A percentile compares a stretch with the other conserved stretches of the same genome.
These are phyloP conservation scores for Australoheros facetus DNA, from an alignment of 2,797 vertebrate genomes.

Conservation along the genomic window DNA sequence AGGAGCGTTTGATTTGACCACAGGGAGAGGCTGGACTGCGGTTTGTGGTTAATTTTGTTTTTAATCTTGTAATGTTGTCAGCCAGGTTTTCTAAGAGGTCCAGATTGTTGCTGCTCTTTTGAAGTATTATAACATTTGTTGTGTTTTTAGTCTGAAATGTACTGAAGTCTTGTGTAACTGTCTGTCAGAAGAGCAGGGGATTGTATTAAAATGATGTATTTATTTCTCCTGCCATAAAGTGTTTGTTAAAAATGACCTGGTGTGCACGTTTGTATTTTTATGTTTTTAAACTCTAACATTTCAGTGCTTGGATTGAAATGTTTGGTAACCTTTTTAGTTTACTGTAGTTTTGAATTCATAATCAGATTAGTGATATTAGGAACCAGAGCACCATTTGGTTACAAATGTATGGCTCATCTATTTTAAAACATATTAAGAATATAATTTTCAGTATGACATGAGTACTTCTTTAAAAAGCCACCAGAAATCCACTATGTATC, in stretches of 20 bases:
- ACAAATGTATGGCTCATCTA: background rate
- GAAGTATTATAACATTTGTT: conserved; percentile 41
- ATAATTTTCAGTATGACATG: background rate
- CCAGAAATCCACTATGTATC: background rate
- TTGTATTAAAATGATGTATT: conserved; percentile 41
- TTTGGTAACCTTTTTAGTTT: background rate
- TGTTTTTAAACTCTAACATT: background rate
- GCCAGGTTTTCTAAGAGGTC: conserved; percentile 28
- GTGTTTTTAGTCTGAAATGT: conserved; percentile 32
- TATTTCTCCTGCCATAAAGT: conserved; percentile 57
- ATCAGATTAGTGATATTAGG: background rate
- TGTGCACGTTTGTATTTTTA: background rate
- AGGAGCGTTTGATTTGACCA: conserved; percentile 24
- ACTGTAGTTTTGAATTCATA: background rate
- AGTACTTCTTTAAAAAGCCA: background rate
- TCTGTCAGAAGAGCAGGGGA: conserved; percentile 29
- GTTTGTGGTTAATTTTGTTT: conserved; percentile 1
- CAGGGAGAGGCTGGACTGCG: background rate
- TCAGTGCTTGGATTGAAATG: background rate
- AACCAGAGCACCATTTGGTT: background rate
- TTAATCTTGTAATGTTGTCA: conserved; percentile 10
- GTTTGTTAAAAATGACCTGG: conserved; percentile 5
- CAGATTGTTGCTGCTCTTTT: conserved; percentile 34
- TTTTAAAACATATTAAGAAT: background rate
- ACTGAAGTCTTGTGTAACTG: conserved; percentile 39